A percentile compares a stretch with the other conserved stretches of the same genome.
phyloP scores from a whole-genome alignment of 2,797 vertebrate species.

The Mormyrops boulengeri region DNA sequence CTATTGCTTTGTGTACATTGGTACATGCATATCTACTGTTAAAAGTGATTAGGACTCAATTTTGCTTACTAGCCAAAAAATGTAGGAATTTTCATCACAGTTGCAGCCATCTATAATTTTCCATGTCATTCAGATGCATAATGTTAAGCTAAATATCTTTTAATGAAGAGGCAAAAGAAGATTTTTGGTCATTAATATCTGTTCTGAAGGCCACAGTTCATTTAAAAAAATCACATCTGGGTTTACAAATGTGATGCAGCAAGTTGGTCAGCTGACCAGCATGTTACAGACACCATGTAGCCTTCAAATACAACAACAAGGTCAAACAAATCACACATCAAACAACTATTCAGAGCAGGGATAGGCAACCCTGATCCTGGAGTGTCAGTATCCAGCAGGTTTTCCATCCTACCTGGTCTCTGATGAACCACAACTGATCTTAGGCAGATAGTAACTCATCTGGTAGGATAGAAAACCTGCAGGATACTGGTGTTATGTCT shows the following conservation, averaged over 20 bases:
- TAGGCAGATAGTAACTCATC: background rate
- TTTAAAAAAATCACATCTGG: background rate
- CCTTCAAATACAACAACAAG: background rate
- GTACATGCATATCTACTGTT: background rate
- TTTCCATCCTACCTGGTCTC: background rate
- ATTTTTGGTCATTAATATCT: background rate
- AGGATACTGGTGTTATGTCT: background rate
- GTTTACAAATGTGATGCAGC: background rate
- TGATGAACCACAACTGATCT: background rate
- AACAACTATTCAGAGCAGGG: background rate
- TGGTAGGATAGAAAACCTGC: background rate
- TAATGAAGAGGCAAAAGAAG: background rate
- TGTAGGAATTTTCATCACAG: background rate
- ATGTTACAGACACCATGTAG: background rate
- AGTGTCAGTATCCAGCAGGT: background rate
- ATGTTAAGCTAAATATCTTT: background rate
- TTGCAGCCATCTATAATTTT: background rate
- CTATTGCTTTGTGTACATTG: background rate
- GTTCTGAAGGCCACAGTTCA: background rate
- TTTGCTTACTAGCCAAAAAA: background rate
- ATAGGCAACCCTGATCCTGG: background rate
- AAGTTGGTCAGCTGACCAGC: background rate
- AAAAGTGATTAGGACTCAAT: background rate
- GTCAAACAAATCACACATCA: background rate
- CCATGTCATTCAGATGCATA: background rate